A percentile compares a stretch with the other conserved stretches of the same genome.
Evolutionary conservation across 2,113 vertebrate genomes (phyloP).

Genomic region (Sturnus vulgaris): DNA sequence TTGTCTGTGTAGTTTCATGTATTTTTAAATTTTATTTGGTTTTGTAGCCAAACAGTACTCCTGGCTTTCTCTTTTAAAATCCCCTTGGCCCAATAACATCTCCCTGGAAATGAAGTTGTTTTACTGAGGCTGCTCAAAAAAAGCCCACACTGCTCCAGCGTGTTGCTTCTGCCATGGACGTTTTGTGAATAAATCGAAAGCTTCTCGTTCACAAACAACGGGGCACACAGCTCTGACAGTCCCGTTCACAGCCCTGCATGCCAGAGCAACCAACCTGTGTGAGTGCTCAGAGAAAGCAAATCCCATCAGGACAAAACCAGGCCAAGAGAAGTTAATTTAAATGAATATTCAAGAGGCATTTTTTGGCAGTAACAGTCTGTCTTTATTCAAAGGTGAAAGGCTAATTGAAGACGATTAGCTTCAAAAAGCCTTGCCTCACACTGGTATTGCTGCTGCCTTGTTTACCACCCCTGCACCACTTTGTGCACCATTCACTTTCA

Average conservation of each 20-base stretch:
- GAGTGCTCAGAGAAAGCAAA: not conserved
- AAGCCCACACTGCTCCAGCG: not conserved
- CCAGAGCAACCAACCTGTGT: not conserved
- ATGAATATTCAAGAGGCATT: conserved; percentile 24
- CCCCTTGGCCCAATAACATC: not conserved
- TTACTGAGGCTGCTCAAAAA: not conserved
- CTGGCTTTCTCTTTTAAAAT: not conserved
- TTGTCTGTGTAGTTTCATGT: not conserved
- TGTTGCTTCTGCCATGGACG: not conserved
- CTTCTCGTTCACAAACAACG: not conserved
- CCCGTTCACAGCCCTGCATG: not conserved
- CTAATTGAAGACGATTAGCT: conserved; percentile 1
- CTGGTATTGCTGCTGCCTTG: not conserved
- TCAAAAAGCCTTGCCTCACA: not conserved
- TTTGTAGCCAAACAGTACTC: not conserved
- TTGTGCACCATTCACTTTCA: not conserved
- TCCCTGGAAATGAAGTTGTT: not conserved
- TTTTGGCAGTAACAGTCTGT: not conserved
- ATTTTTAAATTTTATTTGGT: not conserved
- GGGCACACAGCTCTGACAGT: not conserved
- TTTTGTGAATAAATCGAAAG: not conserved
- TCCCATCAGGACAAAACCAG: not conserved
- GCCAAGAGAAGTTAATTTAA: not conserved
- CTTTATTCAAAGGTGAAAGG: conserved; percentile 28
- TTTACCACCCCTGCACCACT: not conserved